A percentile compares a stretch with the other conserved stretches of the same genome.
Evolutionary conservation across 37 sponge, comb jelly and placozoan species (phyloP).

Genomic region (Dysidea cf. avara): DNA sequence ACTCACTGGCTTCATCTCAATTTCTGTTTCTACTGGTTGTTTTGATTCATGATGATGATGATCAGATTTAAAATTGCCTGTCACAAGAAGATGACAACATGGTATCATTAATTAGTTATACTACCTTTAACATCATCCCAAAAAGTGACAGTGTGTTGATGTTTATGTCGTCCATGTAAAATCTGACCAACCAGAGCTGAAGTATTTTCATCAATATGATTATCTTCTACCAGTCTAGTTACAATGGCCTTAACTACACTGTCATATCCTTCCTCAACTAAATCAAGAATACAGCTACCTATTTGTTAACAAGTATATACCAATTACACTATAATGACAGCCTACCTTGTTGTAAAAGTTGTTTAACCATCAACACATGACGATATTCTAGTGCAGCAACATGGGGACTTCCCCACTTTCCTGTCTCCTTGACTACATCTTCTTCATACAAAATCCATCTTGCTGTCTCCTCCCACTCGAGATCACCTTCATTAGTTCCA

Average conservation of each 20-base stretch:
- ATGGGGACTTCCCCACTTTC: slow-evolving; percentile 87
- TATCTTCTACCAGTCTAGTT: slow-evolving; percentile 7
- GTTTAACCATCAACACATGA: slow-evolving; percentile 55
- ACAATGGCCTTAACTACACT: slow-evolving; percentile 30
- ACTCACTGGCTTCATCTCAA: too few relatives aligned
- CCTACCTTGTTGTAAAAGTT: slow-evolving; percentile 65
- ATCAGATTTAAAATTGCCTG: too few relatives aligned
- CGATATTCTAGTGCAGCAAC: slow-evolving; percentile 79
- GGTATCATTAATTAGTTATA: too few relatives aligned
- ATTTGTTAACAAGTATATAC: neutral
- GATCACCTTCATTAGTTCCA: neutral
- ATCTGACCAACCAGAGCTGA: slow-evolving; percentile 17
- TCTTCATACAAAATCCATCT: slow-evolving; percentile 92
- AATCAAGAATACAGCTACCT: neutral
- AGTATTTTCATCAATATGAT: slow-evolving; percentile 1
- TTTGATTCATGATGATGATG: neutral
- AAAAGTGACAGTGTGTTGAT: slow-evolving; percentile 22
- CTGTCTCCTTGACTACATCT: slow-evolving; percentile 81
- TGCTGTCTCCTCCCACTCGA: slow-evolving; percentile 93
- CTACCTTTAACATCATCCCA: slow-evolving; percentile 39
- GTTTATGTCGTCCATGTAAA: slow-evolving; percentile 55
- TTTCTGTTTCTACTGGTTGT: neutral
- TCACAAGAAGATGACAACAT: neutral
- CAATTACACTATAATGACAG: too few relatives aligned
- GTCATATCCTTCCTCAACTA: slow-evolving; percentile 20